Conservation (phyloP, 2,888 invertebrate genomes). For the Penaeus monodon region DNA sequence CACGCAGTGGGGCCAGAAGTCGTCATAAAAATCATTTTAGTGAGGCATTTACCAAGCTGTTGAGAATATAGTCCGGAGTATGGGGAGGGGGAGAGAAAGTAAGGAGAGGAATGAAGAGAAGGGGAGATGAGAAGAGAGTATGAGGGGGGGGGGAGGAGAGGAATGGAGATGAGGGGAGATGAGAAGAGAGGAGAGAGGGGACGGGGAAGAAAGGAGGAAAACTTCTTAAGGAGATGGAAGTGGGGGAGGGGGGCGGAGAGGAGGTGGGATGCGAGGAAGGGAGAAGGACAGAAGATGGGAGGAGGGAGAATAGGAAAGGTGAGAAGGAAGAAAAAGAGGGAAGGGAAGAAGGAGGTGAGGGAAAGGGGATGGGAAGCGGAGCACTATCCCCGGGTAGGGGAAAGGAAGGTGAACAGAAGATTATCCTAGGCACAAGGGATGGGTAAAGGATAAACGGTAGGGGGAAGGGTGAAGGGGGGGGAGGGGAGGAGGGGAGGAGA, state of each 20-base stretch:
- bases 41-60: too few species aligned
- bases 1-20: not conserved
- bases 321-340: too few species aligned
- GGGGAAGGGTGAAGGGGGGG: too few species aligned
- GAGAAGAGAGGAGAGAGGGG: not conserved
- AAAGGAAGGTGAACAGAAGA: not conserved
- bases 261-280: not conserved
- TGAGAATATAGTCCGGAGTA: not conserved
- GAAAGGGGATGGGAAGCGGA: not conserved
- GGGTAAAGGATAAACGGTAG: not conserved
- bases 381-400: not conserved
- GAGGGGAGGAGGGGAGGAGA: too few species aligned
- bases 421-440: not conserved
- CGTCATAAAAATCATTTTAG: too few species aligned
- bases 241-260: not conserved
- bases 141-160: not conserved
- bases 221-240: not conserved
- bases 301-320: not conserved
- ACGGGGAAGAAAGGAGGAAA: not conserved
- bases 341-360: not conserved
- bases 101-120: not conserved
- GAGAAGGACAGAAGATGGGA: not conserved
- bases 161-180: not conserved
- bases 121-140: not conserved
- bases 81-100: not conserved